Evolutionary conservation across 2,888 invertebrate genomes (phyloP).

Genomic region (Crossocerus cetratus): DNA sequence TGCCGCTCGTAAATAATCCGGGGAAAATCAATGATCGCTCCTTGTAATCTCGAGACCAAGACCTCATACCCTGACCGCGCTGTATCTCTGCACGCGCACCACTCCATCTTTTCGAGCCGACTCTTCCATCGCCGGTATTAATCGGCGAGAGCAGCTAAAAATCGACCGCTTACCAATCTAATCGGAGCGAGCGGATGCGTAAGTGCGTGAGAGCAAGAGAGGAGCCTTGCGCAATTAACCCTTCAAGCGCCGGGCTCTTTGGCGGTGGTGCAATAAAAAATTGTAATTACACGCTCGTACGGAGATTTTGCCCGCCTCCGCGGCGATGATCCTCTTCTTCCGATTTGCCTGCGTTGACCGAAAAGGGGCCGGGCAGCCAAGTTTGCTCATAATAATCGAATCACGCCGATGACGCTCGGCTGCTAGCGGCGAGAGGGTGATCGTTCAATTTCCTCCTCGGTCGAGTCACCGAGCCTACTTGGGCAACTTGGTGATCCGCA

Average conservation of each 20-base stretch:
- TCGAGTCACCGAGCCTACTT: slow-evolving; percentile 52
- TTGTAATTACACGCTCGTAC: slow-evolving; percentile 49
- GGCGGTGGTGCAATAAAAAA: slow-evolving; percentile 27
- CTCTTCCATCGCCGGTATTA: slow-evolving; percentile 7
- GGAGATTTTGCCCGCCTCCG: slow-evolving; percentile 8
- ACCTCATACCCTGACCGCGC: neutral
- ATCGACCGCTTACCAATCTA: no score
- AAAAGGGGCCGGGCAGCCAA: slow-evolving; percentile 42
- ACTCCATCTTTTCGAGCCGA: neutral
- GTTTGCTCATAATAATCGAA: slow-evolving; percentile 59
- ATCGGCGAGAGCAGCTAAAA: neutral
- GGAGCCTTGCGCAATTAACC: slow-evolving; percentile 7
- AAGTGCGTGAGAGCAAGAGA: neutral
- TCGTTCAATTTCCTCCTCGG: slow-evolving; percentile 62
- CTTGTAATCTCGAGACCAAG: neutral
- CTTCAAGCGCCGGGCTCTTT: slow-evolving; percentile 9
- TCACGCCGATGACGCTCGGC: slow-evolving; percentile 56
- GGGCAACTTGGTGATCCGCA: slow-evolving; percentile 1
- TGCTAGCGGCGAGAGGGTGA: slow-evolving; percentile 37
- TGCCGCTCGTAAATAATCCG: slow-evolving; percentile 8
- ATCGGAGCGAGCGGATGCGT: neutral
- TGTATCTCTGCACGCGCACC: no score
- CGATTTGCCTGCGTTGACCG: slow-evolving; percentile 30
- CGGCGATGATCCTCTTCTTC: slow-evolving; percentile 16
- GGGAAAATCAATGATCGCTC: slow-evolving; percentile 41